phyloP scores from a whole-genome alignment of 2,888 invertebrate species.

The Conus canariensis region DNA sequence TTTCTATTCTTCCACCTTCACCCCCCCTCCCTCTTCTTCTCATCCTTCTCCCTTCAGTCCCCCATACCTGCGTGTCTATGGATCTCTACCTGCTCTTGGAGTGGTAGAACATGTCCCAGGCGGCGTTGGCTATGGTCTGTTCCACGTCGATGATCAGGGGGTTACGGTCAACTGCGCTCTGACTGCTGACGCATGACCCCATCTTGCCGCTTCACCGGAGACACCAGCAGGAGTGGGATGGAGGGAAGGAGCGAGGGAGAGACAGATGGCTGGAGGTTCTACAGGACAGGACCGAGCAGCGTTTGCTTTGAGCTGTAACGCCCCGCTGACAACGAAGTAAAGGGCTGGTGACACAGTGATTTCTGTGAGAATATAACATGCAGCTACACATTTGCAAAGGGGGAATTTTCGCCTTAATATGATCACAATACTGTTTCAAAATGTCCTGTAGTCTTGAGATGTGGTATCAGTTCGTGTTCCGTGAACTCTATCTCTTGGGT shows the following conservation, averaged over 20 bases:
- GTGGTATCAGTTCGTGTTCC: no score
- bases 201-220: background rate
- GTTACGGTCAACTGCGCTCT: background rate
- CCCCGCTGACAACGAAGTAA: no score
- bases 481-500: no score
- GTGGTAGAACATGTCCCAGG: slow-evolving; percentile 34
- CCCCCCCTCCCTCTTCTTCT: background rate
- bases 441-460: no score
- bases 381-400: no score
- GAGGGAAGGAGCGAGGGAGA: background rate
- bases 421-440: no score
- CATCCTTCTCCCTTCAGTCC: background rate
- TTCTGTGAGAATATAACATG: no score
- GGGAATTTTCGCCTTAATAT: no score
- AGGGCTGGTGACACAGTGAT: no score
- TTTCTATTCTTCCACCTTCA: background rate
- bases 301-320: background rate
- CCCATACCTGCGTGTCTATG: background rate
- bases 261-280: background rate
- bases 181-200: background rate
- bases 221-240: background rate
- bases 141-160: slow-evolving; percentile 33
- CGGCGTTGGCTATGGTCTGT: slow-evolving; percentile 15
- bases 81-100: background rate
- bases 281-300: background rate